Percentiles rank a stretch among this genome's conserved stretches.
Evolutionary conservation across 2,113 vertebrate species (phyloP).

Genomic region (Acanthisitta chloris): DNA sequence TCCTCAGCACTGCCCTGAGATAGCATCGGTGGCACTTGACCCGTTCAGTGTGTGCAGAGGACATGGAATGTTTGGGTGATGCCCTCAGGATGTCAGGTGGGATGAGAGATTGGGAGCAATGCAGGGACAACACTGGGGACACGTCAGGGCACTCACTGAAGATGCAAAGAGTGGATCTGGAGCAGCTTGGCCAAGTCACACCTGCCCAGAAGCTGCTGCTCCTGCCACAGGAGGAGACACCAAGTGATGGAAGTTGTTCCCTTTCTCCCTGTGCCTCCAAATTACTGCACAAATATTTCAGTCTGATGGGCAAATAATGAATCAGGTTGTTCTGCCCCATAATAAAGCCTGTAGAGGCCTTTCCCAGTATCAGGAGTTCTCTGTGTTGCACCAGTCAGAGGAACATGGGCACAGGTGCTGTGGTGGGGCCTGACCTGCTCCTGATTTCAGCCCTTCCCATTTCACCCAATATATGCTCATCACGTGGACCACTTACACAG

Average conservation of each 20-base stretch:
- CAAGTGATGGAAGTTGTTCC: neutral
- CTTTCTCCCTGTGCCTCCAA: neutral
- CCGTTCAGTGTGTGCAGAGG: rapidly evolving
- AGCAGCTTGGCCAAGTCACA: neutral
- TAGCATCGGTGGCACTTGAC: neutral
- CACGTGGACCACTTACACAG: neutral
- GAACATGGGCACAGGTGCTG: neutral
- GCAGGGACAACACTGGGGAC: neutral
- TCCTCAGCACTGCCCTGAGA: neutral
- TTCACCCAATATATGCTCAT: rapidly evolving
- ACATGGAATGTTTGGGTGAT: rapidly evolving
- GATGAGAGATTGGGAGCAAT: neutral
- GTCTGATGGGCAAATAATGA: neutral
- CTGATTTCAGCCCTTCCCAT: neutral
- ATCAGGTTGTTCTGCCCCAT: neutral
- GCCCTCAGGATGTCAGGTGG: neutral
- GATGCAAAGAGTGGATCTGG: neutral
- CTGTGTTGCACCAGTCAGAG: neutral
- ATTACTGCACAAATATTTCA: neutral
- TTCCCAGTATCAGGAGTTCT: neutral
- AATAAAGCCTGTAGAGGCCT: neutral
- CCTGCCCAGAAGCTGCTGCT: neutral
- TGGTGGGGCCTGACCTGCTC: neutral
- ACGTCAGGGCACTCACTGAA: neutral
- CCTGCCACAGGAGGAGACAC: neutral